A percentile compares a stretch with the other conserved stretches of the same genome.
These are phyloP conservation scores for Pyrgus malvae DNA, from an alignment of 2,888 invertebrate genomes.

Conservation along the genomic window DNA sequence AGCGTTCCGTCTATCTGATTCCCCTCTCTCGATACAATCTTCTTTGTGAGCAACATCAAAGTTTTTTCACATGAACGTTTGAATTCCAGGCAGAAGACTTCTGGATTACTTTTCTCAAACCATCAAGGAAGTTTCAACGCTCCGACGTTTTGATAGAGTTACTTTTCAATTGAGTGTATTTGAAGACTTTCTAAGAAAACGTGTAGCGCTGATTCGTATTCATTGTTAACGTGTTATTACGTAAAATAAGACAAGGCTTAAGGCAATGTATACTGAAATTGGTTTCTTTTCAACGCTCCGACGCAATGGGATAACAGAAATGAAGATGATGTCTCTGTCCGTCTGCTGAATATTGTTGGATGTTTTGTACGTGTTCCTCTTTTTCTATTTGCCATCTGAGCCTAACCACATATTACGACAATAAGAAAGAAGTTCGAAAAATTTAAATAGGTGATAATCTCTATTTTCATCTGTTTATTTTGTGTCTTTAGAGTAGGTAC, in stretches of 20 bases:
- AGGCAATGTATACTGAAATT: slow-evolving; percentile 25
- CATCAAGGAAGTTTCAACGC: not conserved
- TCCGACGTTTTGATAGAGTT: not conserved
- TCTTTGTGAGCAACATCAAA: slow-evolving; percentile 24
- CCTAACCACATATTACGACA: not conserved
- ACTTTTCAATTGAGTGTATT: not conserved
- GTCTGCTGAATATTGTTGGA: slow-evolving; percentile 1
- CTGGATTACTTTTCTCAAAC: slow-evolving; percentile 13
- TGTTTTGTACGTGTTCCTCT: not conserved
- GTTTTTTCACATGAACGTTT: slow-evolving; percentile 25
- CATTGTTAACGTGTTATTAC: slow-evolving; percentile 27
- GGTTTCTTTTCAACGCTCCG: slow-evolving; percentile 15
- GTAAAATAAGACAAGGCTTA: slow-evolving; percentile 26
- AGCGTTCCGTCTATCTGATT: slow-evolving; percentile 12
- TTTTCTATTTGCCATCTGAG: slow-evolving; percentile 1
- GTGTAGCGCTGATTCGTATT: slow-evolving; percentile 27
- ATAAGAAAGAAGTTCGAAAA: too few species aligned
- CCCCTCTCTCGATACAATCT: slow-evolving; percentile 23
- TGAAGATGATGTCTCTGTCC: slow-evolving; percentile 12
- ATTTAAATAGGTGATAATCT: too few species aligned
- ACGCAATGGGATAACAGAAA: slow-evolving; percentile 11
- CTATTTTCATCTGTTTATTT: too few species aligned
- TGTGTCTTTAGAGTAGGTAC: too few species aligned
- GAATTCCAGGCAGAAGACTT: slow-evolving; percentile 19
- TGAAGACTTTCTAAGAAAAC: slow-evolving; percentile 9